phyloP scores from a whole-genome alignment of 2,888 invertebrate species.

The Tenthredo amoena region DNA sequence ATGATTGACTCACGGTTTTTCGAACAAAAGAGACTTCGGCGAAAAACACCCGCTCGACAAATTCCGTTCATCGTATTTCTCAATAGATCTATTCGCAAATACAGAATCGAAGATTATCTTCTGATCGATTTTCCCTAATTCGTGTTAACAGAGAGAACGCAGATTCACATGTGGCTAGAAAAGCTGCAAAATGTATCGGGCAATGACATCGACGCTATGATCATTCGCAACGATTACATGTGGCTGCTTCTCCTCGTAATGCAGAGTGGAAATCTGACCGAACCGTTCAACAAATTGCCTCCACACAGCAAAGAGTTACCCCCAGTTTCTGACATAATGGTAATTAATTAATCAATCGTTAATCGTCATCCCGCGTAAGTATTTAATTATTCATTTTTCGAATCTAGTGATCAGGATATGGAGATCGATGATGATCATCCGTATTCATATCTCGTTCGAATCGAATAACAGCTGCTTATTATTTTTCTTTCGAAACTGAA shows the following conservation, averaged over 20 bases:
- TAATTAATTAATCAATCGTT: conserved; percentile 60
- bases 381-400: neutral
- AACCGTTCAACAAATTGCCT: conserved; percentile 75
- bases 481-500: too few species aligned
- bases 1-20: neutral
- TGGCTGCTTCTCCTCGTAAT: conserved; percentile 78
- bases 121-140: neutral
- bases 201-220: conserved; percentile 70
- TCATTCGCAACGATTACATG: conserved; percentile 77
- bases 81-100: neutral
- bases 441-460: neutral
- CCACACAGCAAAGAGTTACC: conserved; percentile 68
- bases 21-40: neutral
- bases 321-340: conserved; percentile 75
- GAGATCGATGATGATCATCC: neutral
- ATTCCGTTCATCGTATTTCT: neutral
- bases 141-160: conserved; percentile 58
- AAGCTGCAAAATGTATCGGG: conserved; percentile 70
- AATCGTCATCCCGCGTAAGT: neutral
- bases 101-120: neutral
- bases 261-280: conserved; percentile 75
- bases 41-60: neutral
- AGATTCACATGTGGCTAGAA: conserved; percentile 75
- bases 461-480: too few species aligned
- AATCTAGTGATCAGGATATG: neutral